Evolutionary conservation across 2,888 invertebrate genomes (phyloP).

Genomic region (Oeneis ivallda): DNA sequence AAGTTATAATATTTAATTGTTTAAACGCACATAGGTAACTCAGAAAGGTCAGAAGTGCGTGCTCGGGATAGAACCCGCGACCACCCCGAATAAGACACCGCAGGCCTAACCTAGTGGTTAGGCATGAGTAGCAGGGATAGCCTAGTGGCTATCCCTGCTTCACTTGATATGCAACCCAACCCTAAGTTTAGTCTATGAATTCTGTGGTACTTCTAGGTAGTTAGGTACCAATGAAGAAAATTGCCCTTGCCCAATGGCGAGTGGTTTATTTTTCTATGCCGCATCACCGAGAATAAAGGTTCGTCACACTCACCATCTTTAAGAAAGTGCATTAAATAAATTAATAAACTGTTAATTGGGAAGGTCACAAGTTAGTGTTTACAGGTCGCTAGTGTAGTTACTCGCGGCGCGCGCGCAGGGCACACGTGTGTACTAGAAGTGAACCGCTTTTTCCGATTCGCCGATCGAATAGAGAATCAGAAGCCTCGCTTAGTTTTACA

Average conservation of each 20-base stretch:
- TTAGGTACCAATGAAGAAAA: background rate
- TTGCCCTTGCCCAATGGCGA: background rate
- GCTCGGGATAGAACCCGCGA: no score
- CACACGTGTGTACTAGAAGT: constrained; percentile 80
- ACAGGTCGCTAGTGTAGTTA: constrained; percentile 65
- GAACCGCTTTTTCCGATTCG: constrained; percentile 66
- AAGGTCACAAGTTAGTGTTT: constrained; percentile 66
- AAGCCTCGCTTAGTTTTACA: constrained; percentile 75
- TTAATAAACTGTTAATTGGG: constrained; percentile 78
- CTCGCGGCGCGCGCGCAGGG: constrained; percentile 70
- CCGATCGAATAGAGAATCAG: constrained; percentile 57
- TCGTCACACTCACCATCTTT: constrained; percentile 53
- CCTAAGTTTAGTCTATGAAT: no score
- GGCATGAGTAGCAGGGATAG: no score
- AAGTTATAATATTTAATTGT: no score
- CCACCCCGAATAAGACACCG: no score
- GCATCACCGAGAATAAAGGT: constrained; percentile 21
- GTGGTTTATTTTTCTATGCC: constrained; percentile 12
- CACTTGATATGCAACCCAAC: no score
- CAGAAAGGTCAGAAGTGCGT: no score
- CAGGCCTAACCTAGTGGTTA: no score
- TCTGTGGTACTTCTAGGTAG: no score
- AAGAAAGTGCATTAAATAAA: constrained; percentile 80
- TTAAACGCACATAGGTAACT: no score
- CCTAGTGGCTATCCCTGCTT: no score